These are phyloP conservation scores for Hoplodrina ambigua DNA, from an alignment of 2,888 invertebrate species.

Conservation along the genomic window DNA sequence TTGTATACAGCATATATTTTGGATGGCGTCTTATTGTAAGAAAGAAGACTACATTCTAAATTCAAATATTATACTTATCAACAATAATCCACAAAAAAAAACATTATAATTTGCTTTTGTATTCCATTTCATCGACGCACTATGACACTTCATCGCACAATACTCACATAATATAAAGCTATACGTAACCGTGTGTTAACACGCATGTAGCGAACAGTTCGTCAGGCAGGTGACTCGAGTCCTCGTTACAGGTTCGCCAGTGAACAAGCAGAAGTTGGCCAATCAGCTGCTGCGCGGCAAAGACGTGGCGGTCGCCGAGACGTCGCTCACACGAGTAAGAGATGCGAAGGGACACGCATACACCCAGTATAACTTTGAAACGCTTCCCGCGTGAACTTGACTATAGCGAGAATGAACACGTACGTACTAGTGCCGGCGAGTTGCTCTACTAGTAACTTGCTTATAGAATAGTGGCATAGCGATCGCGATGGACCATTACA, in stretches of 20 bases:
- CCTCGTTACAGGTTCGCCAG: slow-evolving; percentile 93
- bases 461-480: slow-evolving; percentile 47
- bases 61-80: neutral
- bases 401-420: slow-evolving; percentile 64
- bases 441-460: neutral
- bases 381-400: slow-evolving; percentile 77
- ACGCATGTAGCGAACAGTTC: slow-evolving; percentile 50
- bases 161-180: slow-evolving; percentile 17
- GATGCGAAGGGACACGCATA: slow-evolving; percentile 71
- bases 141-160: slow-evolving; percentile 36
- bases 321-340: slow-evolving; percentile 95
- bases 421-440: slow-evolving; percentile 42
- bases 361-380: slow-evolving; percentile 83
- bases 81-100: slow-evolving; percentile 4
- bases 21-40: neutral
- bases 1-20: neutral
- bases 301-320: slow-evolving; percentile 93
- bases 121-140: slow-evolving; percentile 18
- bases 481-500: slow-evolving; percentile 33
- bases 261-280: slow-evolving; percentile 95
- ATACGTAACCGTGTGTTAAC: slow-evolving; percentile 17
- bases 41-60: slow-evolving; percentile 1
- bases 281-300: slow-evolving; percentile 93
- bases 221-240: slow-evolving; percentile 78
- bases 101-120: slow-evolving; percentile 26